phyloP scores from a whole-genome alignment of 30 jellyfish, hydroid and myxozoan genomes.

The Catostylus mosaicus region DNA sequence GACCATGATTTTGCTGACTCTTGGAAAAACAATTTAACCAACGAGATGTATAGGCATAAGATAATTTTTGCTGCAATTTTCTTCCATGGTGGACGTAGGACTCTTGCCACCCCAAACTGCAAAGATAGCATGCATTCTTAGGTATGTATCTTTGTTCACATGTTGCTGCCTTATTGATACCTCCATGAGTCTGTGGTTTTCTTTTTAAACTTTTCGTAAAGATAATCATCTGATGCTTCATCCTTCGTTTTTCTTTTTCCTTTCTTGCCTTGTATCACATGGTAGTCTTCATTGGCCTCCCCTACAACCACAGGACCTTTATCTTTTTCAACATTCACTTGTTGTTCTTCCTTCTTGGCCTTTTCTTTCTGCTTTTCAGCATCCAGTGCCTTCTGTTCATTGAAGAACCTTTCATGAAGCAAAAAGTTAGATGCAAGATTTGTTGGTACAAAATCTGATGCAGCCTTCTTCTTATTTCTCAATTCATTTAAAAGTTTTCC shows the following conservation, averaged over 20 bases:
- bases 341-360: slow-evolving; percentile 44
- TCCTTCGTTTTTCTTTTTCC: slow-evolving; percentile 54
- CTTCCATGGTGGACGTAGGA: too few relatives aligned
- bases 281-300: slow-evolving; percentile 20
- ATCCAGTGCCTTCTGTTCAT: slow-evolving; percentile 86
- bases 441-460: slow-evolving; percentile 97
- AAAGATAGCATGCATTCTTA: too few relatives aligned
- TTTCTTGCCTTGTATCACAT: background rate
- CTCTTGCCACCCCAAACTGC: too few relatives aligned
- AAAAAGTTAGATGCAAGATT: slow-evolving; percentile 94
- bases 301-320: slow-evolving; percentile 93
- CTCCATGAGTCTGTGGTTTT: slow-evolving; percentile 91
- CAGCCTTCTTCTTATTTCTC: slow-evolving; percentile 62
- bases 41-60: too few relatives aligned
- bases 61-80: too few relatives aligned
- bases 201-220: slow-evolving; percentile 89
- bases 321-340: slow-evolving; percentile 28
- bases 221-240: slow-evolving; percentile 90
- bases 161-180: slow-evolving; percentile 41
- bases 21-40: too few relatives aligned
- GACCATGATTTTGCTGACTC: too few relatives aligned
- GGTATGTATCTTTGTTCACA: too few relatives aligned
- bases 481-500: slow-evolving; percentile 82
- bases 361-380: slow-evolving; percentile 82
- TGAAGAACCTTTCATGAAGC: slow-evolving; percentile 91